Evolutionary conservation across 1,140 invertebrate genomes (phyloP).

Genomic region (Theocolax elegans): DNA sequence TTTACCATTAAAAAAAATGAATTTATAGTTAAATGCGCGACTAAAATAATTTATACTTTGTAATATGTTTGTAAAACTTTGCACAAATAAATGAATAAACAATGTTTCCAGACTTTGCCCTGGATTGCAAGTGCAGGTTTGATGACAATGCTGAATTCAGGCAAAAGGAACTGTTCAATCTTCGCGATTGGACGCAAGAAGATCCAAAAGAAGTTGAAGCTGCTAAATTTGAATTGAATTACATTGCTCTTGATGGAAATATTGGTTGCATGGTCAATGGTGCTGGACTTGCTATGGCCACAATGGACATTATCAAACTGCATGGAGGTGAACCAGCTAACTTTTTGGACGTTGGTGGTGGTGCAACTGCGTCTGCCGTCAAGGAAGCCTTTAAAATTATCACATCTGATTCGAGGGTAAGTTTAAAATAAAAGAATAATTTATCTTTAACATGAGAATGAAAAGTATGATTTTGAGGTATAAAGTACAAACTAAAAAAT

Average conservation of each 20-base stretch:
- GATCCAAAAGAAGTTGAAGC: slow-evolving; percentile 95
- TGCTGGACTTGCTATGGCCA: slow-evolving; percentile 98
- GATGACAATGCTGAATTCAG: slow-evolving; percentile 97
- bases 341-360: slow-evolving; percentile 96
- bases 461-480: no score
- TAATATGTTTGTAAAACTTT: no score
- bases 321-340: slow-evolving; percentile 95
- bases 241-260: slow-evolving; percentile 94
- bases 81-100: no score
- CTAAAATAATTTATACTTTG: no score
- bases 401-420: slow-evolving; percentile 87
- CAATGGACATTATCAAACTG: slow-evolving; percentile 97
- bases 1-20: no score
- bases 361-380: slow-evolving; percentile 92
- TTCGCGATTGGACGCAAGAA: slow-evolving; percentile 92
- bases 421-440: not conserved
- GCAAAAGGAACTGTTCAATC: slow-evolving; percentile 89
- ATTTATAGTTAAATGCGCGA: no score
- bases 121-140: slow-evolving; percentile 95
- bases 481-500: no score
- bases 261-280: slow-evolving; percentile 92
- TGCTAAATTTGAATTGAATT: slow-evolving; percentile 92
- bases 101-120: slow-evolving; percentile 80
- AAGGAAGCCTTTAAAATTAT: slow-evolving; percentile 96
- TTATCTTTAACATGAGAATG: no score